These are phyloP conservation scores for Parazoanthus swiftii DNA, from an alignment of 92 coral and sea anemone species.

Conservation along the genomic window DNA sequence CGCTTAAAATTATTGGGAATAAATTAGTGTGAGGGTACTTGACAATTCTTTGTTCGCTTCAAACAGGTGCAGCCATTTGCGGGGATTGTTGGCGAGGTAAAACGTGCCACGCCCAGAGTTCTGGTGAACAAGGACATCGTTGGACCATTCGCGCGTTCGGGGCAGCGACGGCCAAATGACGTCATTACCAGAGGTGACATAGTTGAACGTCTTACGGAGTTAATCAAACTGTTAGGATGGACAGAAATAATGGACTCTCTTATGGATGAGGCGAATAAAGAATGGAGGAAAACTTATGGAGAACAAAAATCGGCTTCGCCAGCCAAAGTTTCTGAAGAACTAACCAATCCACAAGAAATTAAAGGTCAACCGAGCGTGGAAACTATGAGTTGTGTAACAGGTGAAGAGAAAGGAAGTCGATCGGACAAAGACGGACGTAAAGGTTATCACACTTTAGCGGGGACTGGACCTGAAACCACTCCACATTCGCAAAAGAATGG, in stretches of 20 bases:
- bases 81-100: conserved; percentile 70
- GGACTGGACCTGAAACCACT: not conserved
- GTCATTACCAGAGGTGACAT: conserved; percentile 71
- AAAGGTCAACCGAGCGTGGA: not conserved
- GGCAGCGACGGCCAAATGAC: conserved; percentile 73
- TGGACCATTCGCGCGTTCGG: conserved; percentile 76
- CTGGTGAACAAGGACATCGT: conserved; percentile 77
- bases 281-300: conserved; percentile 55
- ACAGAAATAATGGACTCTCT: conserved; percentile 54
- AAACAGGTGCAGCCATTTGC: conserved; percentile 89
- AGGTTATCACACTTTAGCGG: conserved; percentile 45
- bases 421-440: conserved; percentile 1
- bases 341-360: conserved; percentile 33
- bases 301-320: conserved; percentile 24
- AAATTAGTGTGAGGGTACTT: too few species aligned
- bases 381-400: not conserved
- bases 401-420: conserved; percentile 25
- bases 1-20: too few species aligned
- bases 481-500: not conserved
- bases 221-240: conserved; percentile 75
- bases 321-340: conserved; percentile 33
- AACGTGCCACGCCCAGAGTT: conserved; percentile 71
- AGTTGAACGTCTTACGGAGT: conserved; percentile 59
- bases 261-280: conserved; percentile 46
- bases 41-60: not conserved